Conservation (phyloP, 1,140 invertebrate genomes). For the Caerostris darwini region DNA sequence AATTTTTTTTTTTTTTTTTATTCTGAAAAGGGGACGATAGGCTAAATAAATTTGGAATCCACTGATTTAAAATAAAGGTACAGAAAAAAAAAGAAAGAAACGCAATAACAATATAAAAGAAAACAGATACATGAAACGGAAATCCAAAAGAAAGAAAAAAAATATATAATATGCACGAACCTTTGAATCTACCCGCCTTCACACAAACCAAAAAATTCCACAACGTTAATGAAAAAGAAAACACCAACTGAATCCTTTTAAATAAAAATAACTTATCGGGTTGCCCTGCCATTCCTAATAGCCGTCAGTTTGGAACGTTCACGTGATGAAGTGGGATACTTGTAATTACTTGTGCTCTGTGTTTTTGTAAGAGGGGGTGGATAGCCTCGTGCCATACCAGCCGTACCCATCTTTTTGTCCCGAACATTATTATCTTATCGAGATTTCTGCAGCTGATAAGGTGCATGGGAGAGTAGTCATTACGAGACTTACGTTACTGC, state of each 20-base stretch:
- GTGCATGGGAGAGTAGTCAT: too few species aligned
- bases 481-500: too few species aligned
- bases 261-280: neutral
- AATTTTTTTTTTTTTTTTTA: too few species aligned
- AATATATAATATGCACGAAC: neutral
- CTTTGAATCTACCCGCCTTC: neutral
- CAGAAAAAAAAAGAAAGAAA: too few species aligned
- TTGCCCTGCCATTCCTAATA: neutral
- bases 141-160: too few species aligned
- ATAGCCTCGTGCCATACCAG: conserved; percentile 38
- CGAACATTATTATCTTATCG: neutral
- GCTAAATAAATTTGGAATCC: too few species aligned
- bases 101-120: too few species aligned
- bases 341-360: conserved; percentile 1
- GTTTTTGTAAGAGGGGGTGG: neutral
- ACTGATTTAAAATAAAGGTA: too few species aligned
- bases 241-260: neutral
- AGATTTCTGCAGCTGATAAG: conserved; percentile 18
- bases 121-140: too few species aligned
- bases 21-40: too few species aligned
- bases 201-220: neutral
- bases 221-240: neutral
- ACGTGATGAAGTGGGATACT: neutral
- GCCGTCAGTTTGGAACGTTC: neutral
- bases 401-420: neutral